Evolutionary conservation across 2,888 invertebrate genomes (phyloP), one percentile per base, ranked within the genome.

Genomic region (Cosmia pyralina): DNA sequence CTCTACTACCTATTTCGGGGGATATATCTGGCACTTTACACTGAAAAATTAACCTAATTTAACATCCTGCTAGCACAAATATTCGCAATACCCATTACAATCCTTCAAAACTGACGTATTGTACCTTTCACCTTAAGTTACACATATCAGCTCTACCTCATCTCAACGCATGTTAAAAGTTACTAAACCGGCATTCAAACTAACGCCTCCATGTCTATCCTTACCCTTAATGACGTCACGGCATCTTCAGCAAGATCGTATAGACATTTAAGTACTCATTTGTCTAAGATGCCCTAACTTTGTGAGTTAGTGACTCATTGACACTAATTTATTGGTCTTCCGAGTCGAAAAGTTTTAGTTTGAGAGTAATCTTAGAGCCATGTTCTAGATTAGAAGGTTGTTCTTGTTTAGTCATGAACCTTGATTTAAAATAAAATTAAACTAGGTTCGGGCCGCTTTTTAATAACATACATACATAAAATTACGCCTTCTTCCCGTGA

Each of bases 211-310:
- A 4, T 13, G 52, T 60, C 41, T 69, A 81, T 64, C 69, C 57
- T 17, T 65, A 68, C 64, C 70, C 52, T 64, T 79, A 81, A 81
- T 81, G 75, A 66, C 75, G 70, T 78, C 67, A 73, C 63, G n/a
- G 62, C 17, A 57, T 77, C 69, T 76, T 68, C 72, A 64, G 59
- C 34, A 10, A 71, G 71, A 71, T 64, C 71, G 81, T 81, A 77
- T 73, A 69, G 69, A 78, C 67, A 69, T 77, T 79, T 71, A 78
- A 78, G 73, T 41, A 73, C 66, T 73, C 78, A 81, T 81, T 82
- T 82, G 80, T 82, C 67, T 82, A 59, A 82, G 81, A 60, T 73
- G 77, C 46, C 55, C 72, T 63, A 82, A 77, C 78, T 81, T 82
- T 64, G 63, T 69, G 66, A 82, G 55, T 73, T 64, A 82, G 46